Conservation (phyloP, 2,888 invertebrate species). For the Rhagonycha fulva region DNA sequence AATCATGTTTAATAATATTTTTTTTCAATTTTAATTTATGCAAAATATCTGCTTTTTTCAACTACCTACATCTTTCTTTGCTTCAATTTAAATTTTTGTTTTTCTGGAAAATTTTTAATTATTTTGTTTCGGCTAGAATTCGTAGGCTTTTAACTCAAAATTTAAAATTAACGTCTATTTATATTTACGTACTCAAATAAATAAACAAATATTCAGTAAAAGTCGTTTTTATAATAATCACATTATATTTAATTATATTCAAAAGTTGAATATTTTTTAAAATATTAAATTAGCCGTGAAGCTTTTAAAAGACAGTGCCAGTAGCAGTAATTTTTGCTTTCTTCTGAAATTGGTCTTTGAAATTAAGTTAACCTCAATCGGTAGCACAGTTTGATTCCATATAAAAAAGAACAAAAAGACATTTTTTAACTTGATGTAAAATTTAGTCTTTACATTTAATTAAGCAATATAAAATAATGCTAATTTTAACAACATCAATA, state of each 20-base stretch:
- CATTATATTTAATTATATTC: not conserved
- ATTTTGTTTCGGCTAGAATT: too few relatives aligned
- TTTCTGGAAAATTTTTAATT: not conserved
- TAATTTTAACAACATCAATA: not conserved
- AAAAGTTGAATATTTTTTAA: not conserved
- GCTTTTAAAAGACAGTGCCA: not conserved
- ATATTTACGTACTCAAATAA: not conserved
- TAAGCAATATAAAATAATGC: not conserved
- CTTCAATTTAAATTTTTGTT: not conserved
- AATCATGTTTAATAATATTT: too few relatives aligned
- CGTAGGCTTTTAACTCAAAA: too few relatives aligned
- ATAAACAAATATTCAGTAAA: not conserved
- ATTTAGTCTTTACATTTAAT: not conserved
- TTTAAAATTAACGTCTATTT: not conserved
- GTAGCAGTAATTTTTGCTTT: not conserved
- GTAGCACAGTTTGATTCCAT: not conserved
- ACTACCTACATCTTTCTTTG: too few relatives aligned
- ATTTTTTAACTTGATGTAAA: not conserved
- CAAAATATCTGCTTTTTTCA: too few relatives aligned
- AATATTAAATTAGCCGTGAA: not conserved
- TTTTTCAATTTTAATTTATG: too few relatives aligned
- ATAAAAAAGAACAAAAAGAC: not conserved
- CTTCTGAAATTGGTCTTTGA: not conserved
- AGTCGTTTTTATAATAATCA: not conserved
- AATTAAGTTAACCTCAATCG: not conserved